phyloP scores from a whole-genome alignment of 2,888 invertebrate species.

The Aporophyla nigra region DNA sequence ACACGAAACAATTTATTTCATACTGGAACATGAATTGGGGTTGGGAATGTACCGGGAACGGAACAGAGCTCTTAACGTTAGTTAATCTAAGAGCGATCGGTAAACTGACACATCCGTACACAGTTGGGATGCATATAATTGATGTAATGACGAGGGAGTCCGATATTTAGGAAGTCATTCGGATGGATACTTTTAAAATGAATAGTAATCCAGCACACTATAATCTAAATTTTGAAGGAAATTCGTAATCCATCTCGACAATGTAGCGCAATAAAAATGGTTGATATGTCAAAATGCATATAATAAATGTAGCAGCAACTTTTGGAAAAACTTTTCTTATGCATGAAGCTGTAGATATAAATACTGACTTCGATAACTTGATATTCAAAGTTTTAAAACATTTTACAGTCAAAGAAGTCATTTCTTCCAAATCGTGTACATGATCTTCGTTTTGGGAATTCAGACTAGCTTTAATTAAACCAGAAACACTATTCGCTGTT shows the following conservation, averaged over 20 bases:
- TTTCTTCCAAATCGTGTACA: neutral
- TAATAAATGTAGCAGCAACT: too few relatives aligned
- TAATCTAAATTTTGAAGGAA: too few relatives aligned
- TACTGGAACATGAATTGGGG: constrained; percentile 20
- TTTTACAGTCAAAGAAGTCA: too few relatives aligned
- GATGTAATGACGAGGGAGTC: constrained; percentile 7
- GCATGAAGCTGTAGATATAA: neutral
- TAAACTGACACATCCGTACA: constrained; percentile 67
- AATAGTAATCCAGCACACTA: neutral
- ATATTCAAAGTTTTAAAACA: neutral
- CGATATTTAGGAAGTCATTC: neutral
- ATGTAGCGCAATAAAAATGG: neutral
- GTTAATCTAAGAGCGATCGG: constrained; percentile 65
- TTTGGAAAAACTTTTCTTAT: neutral
- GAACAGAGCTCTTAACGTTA: constrained; percentile 63
- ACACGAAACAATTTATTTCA: neutral
- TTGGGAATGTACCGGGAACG: constrained; percentile 39
- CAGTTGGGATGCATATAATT: constrained; percentile 52
- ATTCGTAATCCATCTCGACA: neutral
- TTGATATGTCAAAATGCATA: neutral
- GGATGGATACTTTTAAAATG: neutral
- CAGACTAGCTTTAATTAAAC: neutral
- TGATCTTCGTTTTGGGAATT: neutral
- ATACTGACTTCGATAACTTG: neutral
- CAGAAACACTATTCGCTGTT: neutral